A percentile compares a stretch with the other conserved stretches of the same genome.
Evolutionary conservation across 2,797 vertebrate species (phyloP).

Genomic region (Gorsachius magnificus): DNA sequence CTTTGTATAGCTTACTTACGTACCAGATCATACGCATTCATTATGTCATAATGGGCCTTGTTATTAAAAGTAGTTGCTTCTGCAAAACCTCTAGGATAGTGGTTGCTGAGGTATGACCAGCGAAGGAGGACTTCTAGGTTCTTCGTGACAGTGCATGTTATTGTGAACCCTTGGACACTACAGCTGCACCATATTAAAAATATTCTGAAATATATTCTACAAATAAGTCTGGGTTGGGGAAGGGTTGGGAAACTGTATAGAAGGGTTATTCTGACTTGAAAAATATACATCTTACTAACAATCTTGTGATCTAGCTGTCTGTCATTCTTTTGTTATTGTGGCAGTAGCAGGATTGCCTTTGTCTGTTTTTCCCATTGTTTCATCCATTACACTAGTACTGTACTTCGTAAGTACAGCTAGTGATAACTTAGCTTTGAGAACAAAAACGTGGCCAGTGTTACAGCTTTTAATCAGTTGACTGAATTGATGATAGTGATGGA

Average conservation of each 20-base stretch:
- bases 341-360: slow-evolving; percentile 70
- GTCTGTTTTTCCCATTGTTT: slow-evolving; percentile 41
- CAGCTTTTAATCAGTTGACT: slow-evolving; percentile 56
- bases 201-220: slow-evolving; percentile 64
- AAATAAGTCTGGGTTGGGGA: slow-evolving; percentile 66
- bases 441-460: slow-evolving; percentile 73
- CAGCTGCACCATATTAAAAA: slow-evolving; percentile 67
- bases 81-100: slow-evolving; percentile 67
- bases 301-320: slow-evolving; percentile 84
- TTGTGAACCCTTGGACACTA: slow-evolving; percentile 83
- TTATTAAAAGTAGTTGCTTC: slow-evolving; percentile 69
- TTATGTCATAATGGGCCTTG: slow-evolving; percentile 63
- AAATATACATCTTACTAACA: slow-evolving; percentile 85
- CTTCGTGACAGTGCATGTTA: slow-evolving; percentile 71
- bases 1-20: slow-evolving; percentile 52
- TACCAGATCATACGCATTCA: slow-evolving; percentile 50
- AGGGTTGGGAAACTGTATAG: slow-evolving; percentile 67
- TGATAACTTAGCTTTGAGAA: slow-evolving; percentile 67
- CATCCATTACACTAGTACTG: slow-evolving; percentile 63
- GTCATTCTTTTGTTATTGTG: slow-evolving; percentile 76
- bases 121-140: slow-evolving; percentile 64
- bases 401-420: slow-evolving; percentile 74
- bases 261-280: slow-evolving; percentile 69
- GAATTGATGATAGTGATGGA: slow-evolving; percentile 32
- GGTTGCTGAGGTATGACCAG: slow-evolving; percentile 63